Percentiles rank a stretch among this genome's conserved stretches.
These are phyloP conservation scores for Petrocephalus sullivani DNA, from an alignment of 2,797 vertebrate species.

Conservation along the genomic window DNA sequence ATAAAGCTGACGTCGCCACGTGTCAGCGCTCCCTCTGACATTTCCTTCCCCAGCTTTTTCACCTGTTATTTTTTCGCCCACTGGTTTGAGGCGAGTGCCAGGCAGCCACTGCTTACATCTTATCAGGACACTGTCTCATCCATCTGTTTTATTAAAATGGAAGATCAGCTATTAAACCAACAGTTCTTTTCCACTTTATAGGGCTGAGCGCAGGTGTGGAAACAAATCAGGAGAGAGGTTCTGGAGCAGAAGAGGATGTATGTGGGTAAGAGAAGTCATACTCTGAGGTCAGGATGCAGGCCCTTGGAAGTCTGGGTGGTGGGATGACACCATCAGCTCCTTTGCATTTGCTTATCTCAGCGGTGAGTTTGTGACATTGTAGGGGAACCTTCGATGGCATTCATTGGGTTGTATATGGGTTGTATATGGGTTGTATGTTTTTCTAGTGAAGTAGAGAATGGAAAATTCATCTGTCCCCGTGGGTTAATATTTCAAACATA, in stretches of 20 bases:
- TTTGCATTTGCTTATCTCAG: slow-evolving; percentile 30
- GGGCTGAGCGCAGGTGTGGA: slow-evolving; percentile 20
- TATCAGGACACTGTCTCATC: slow-evolving; percentile 30
- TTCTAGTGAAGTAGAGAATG: neutral
- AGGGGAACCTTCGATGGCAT: slow-evolving; percentile 5
- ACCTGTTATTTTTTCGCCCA: neutral
- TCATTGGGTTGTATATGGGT: neutral
- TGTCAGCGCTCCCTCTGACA: neutral
- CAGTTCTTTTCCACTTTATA: slow-evolving; percentile 7
- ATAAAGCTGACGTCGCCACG: neutral
- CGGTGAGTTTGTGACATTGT: slow-evolving; percentile 1
- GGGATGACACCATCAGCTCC: slow-evolving; percentile 44
- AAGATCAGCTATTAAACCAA: slow-evolving; percentile 28
- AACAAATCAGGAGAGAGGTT: slow-evolving; percentile 34
- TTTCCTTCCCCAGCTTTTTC: neutral
- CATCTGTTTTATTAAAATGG: slow-evolving; percentile 33
- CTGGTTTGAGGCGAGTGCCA: slow-evolving; percentile 2
- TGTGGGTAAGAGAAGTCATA: slow-evolving; percentile 23
- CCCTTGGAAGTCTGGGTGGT: slow-evolving; percentile 34
- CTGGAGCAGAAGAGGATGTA: slow-evolving; percentile 37
- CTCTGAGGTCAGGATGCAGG: slow-evolving; percentile 35
- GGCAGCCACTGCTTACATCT: slow-evolving; percentile 21
- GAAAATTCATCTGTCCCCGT: neutral
- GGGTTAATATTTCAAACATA: slow-evolving; percentile 6
- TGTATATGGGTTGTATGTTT: neutral